Percentiles rank a stretch among this genome's conserved stretches.
phyloP scores from a whole-genome alignment of 2,113 vertebrate species.

The Craseonycteris thonglongyai region DNA sequence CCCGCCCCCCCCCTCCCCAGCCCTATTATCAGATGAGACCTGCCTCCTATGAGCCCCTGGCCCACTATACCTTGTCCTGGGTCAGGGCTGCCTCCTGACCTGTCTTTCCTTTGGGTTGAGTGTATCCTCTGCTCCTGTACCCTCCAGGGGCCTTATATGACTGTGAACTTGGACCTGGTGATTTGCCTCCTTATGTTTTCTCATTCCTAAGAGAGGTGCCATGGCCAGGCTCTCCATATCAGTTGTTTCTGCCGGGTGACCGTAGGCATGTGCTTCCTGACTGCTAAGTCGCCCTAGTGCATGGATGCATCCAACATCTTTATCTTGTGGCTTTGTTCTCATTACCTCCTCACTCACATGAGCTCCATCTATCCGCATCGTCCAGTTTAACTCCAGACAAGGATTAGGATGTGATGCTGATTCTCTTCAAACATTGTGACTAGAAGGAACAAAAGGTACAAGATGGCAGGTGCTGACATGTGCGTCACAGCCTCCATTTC shows the following conservation, averaged over 20 bases:
- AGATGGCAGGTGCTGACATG: not conserved
- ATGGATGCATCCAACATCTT: not conserved
- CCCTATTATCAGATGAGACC: not conserved
- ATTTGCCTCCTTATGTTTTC: not conserved
- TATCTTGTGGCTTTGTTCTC: not conserved
- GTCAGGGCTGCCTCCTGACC: not conserved
- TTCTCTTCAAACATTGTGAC: not conserved
- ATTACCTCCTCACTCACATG: not conserved
- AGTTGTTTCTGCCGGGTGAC: not conserved
- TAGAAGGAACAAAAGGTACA: not conserved
- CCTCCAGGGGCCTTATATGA: accelerated
- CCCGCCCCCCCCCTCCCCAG: accelerated
- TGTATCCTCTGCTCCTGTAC: not conserved
- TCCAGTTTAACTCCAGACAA: not conserved
- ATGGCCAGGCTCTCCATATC: not conserved
- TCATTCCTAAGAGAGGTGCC: not conserved
- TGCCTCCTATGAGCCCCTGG: not conserved
- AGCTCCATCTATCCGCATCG: not conserved
- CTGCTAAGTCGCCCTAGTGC: not conserved
- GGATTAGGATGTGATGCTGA: not conserved
- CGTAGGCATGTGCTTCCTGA: not conserved
- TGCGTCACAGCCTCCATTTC: not conserved
- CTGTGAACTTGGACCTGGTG: not conserved
- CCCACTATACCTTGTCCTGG: not conserved
- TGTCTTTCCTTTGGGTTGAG: accelerated